Base-by-base conservation (phyloP, 2,113 vertebrate species). In the Calonectris borealis region DNA sequence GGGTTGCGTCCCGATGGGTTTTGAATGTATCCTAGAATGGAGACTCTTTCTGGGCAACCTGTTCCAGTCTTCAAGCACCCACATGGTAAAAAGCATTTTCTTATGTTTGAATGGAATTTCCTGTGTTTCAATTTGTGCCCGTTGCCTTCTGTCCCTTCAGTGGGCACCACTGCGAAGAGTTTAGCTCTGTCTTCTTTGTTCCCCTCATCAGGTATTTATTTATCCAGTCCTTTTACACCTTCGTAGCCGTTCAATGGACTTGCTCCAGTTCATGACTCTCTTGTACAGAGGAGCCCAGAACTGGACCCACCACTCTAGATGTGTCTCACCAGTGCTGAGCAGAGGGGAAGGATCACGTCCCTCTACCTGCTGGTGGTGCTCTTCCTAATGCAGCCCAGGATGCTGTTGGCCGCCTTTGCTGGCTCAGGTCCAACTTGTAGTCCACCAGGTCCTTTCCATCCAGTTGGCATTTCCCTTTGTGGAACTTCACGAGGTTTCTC, bases 1-100 rank as follows among this genome's bases (percentile, higher is more conserved):
- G 29, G 21, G 25, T 68, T 75, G 25, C 0, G 0, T 31, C 51
- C 40, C 57, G 11, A n/a, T 17, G 44, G 10, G 10, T 66, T 83
- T 36, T 54, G 29, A 93, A 83, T 29, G 38, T 62, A 17, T 62
- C n/a, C 31, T 64, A 46, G 49, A 68, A 55, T 11, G 10, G 52
- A 87, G 46, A 55, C 6, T 57, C 60, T 57, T 91, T 68, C 48
- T 81, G 52, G 27, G 82, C n/a, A 89, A 58, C 16, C 21, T 24
- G 12, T 64, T 71, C 20, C 15, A 64, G 46, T 54, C 27, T 71
- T 80, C 68, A 77, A 21, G 13, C 16, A 80, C 6, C 4, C 42
- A 68, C 34, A 49, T 0, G 2, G 22, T 42, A 61, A 64, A 83
- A 75, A 90, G 18, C 4, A 11, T 83, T 83, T 86, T 71, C 17